These are phyloP conservation scores for Polypterus senegalus DNA, from an alignment of 2,113 vertebrate genomes.

Conservation along the genomic window DNA sequence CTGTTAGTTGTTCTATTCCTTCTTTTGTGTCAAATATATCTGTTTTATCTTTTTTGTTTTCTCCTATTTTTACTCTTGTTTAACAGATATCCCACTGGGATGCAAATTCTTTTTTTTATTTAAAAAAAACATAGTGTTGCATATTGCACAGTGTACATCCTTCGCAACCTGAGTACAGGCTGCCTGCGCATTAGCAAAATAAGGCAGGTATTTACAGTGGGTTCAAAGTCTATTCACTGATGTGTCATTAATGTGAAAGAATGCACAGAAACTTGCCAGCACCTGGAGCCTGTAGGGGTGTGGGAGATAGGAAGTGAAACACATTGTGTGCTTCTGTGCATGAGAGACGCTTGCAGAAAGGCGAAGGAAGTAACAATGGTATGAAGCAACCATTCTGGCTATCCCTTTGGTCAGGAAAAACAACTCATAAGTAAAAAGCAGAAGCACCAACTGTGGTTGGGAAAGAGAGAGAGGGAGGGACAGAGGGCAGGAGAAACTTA, in stretches of 20 bases:
- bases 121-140: too few species aligned
- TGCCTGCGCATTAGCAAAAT: slow-evolving; percentile 38
- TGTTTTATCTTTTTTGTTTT: too few species aligned
- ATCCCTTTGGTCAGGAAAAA: neutral
- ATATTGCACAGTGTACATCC: too few species aligned
- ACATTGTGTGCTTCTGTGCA: slow-evolving; percentile 16
- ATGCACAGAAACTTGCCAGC: slow-evolving; percentile 45
- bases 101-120: too few species aligned
- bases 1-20: too few species aligned
- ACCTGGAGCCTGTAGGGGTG: slow-evolving; percentile 44
- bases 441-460: neutral
- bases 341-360: slow-evolving; percentile 40
- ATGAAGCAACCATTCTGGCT: slow-evolving; percentile 22
- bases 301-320: slow-evolving; percentile 35
- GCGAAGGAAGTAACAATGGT: slow-evolving; percentile 65
- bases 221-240: slow-evolving; percentile 48
- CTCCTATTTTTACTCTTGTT: too few species aligned
- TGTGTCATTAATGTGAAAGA: slow-evolving; percentile 46
- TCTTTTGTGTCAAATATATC: too few species aligned
- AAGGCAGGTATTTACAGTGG: slow-evolving; percentile 49
- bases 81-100: too few species aligned
- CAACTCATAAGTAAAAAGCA: neutral
- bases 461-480: slow-evolving; percentile 1
- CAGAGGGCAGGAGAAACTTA: too few species aligned
- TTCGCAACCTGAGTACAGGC: slow-evolving; percentile 29